Conservation (phyloP, 2,113 vertebrate genomes). For the Miniopterus natalensis region DNA sequence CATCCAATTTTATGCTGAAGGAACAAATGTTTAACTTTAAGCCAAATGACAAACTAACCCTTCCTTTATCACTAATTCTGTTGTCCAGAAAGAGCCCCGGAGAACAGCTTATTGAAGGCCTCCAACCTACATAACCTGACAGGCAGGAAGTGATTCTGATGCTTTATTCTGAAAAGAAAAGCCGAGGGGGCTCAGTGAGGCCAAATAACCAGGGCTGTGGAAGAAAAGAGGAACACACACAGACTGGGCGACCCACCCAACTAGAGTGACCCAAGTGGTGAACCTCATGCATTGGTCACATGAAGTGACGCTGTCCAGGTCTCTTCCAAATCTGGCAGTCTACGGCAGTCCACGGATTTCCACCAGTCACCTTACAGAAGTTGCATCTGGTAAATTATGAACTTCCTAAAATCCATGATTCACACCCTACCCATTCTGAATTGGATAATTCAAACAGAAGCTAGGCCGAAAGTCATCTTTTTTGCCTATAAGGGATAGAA, state of each 20-base stretch:
- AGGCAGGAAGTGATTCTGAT: background rate
- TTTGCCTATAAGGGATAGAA: background rate
- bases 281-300: background rate
- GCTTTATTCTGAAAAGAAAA: background rate
- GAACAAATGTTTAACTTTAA: background rate
- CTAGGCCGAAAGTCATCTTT: background rate
- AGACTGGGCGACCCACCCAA: background rate
- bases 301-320: background rate
- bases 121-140: background rate
- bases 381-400: background rate
- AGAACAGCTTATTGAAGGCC: background rate
- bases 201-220: background rate
- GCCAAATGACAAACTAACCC: background rate
- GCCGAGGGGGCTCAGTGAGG: background rate
- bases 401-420: background rate
- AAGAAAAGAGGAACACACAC: background rate
- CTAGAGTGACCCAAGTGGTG: background rate
- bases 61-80: conserved; percentile 40
- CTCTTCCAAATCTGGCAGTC: background rate
- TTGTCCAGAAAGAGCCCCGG: background rate
- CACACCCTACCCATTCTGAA: background rate
- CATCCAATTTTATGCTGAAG: background rate
- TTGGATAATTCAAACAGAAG: background rate
- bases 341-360: background rate
- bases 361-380: background rate